Evolutionary conservation across 1,140 invertebrate species (phyloP).

Genomic region (Gryon sp.): DNA sequence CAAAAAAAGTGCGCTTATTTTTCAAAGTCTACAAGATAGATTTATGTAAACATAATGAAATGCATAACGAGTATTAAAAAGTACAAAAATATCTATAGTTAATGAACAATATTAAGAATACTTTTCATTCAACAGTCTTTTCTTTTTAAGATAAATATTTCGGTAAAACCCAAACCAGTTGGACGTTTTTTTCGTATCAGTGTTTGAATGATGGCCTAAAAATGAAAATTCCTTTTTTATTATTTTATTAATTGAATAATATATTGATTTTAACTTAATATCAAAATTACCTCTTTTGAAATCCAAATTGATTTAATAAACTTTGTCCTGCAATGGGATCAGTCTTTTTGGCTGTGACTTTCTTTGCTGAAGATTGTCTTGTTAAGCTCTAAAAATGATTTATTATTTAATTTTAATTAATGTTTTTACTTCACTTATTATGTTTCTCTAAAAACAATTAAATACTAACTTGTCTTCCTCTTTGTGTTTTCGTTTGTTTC

Average conservation of each 20-base stretch:
- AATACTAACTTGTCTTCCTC: conserved; percentile 7
- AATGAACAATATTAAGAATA: too few relatives aligned
- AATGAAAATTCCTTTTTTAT: neutral
- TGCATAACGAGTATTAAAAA: too few relatives aligned
- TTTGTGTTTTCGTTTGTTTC: neutral
- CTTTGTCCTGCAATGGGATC: conserved; percentile 62
- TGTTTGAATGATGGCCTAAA: conserved; percentile 38
- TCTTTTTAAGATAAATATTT: too few relatives aligned
- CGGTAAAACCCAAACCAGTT: conserved; percentile 35
- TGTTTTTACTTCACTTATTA: too few relatives aligned
- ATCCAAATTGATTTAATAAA: conserved; percentile 71
- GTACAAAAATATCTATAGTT: too few relatives aligned
- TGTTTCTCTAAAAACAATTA: too few relatives aligned
- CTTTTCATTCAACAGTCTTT: neutral
- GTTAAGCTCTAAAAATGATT: conserved; percentile 24
- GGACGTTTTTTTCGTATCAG: conserved; percentile 1
- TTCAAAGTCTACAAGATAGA: too few relatives aligned
- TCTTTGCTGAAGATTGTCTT: conserved; percentile 35
- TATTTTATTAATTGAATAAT: neutral
- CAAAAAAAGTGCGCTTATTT: too few relatives aligned
- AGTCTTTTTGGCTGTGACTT: conserved; percentile 52
- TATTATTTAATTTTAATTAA: conserved; percentile 1
- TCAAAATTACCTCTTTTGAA: conserved; percentile 71
- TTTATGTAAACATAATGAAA: too few relatives aligned
- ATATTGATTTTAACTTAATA: too few relatives aligned